Evolutionary conservation across 2,113 vertebrate genomes (phyloP), one percentile per base, ranked within the genome.

Genomic region (Mesitornis unicolor): DNA sequence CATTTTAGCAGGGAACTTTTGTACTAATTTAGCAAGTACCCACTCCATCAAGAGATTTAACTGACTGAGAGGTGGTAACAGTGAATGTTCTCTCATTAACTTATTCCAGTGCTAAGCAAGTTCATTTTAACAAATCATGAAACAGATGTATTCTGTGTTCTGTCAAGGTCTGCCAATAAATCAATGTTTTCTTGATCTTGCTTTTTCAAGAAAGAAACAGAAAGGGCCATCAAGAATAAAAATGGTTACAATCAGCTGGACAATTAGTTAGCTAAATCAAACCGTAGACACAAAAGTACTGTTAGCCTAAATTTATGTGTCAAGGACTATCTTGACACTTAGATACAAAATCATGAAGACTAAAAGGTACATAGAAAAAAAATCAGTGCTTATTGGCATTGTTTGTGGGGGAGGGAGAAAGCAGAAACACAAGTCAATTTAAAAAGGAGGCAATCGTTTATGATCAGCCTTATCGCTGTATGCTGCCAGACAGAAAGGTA

Each of bases 331-430:
- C 22, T 11, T 31, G 36, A 68, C 42, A 40, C 13, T 64, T n/a
- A 20, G 16, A 54, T 19, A 42, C 5, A 71, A 92, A 83, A 28
- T 59, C 28, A 48, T 3, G 6, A 84, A 14, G 36, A 68, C 38
- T 20, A 74, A 81, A 81, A 84, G 7, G 18, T 25, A 65, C 0
- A 0, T 1, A 17, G 42, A 4, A 36, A 47, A 69, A 50, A 42
- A 43, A 4, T 7, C 13, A 20, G 22, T 2, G n/a, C n/a, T 29
- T 20, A 28, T 33, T 1, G 29, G 10, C 45, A n/a, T 4, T 21
- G 48, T 2, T 35, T 2, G 2, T 5, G 21, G 25, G 2, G 26
- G 33, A 75, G 20, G 31, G 11, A 63, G 10, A 42, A 54, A 45
- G 14, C 0, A 48, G 31, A 33, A 73, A 69, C 10, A 42, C 13